Conservation (phyloP, 2,797 vertebrate species). For the Rhynchonycteris naso region DNA sequence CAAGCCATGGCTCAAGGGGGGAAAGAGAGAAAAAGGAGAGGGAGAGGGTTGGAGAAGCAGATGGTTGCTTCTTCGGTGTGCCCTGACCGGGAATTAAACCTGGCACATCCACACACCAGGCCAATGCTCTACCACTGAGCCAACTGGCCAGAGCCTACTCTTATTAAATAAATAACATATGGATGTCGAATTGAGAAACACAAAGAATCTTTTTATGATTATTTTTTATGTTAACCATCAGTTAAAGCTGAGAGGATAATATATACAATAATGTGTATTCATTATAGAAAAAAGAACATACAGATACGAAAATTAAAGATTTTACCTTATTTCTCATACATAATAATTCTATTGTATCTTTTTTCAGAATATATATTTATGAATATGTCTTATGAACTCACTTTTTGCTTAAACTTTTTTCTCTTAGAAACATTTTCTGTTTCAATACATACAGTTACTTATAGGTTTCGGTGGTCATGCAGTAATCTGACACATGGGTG, state of each 20-base stretch:
- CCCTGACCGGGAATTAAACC: too few species aligned
- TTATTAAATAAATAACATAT: background rate
- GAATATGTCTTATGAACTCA: background rate
- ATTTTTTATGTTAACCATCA: background rate
- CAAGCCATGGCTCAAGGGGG: too few species aligned
- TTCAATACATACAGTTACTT: background rate
- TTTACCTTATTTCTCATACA: background rate
- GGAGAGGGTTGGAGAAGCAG: too few species aligned
- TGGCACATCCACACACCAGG: too few species aligned
- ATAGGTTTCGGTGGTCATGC: background rate
- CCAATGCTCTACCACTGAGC: too few species aligned
- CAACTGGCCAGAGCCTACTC: background rate
- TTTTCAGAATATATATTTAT: constrained; percentile 48
- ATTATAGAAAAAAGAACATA: constrained; percentile 2
- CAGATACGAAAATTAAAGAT: background rate
- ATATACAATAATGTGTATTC: constrained; percentile 24
- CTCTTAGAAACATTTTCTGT: background rate
- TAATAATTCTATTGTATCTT: background rate
- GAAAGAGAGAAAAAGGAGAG: too few species aligned
- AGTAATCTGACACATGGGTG: background rate
- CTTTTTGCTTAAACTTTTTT: constrained; percentile 36
- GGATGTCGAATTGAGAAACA: background rate
- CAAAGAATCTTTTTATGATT: background rate
- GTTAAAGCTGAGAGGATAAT: constrained; percentile 20
- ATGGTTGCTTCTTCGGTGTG: too few species aligned